Base-by-base conservation (phyloP, 1,140 invertebrate genomes). In the Dryas iulia region DNA sequence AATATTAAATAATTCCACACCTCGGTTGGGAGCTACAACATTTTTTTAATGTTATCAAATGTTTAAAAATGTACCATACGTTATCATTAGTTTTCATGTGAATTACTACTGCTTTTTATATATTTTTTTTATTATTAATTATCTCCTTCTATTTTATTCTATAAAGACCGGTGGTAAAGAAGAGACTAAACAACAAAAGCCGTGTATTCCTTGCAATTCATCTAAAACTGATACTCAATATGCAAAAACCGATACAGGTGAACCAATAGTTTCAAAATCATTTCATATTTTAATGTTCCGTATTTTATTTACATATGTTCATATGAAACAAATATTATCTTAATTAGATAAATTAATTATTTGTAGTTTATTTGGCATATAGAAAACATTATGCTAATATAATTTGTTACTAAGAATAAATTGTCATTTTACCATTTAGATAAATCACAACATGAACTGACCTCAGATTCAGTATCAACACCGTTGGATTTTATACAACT, bases 121-220 rank as follows among this genome's bases (percentile, higher is more conserved):
- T 33, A 53, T 25, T 63, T 26, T 24, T 28, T 3, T 33, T 47
- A 57, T 58, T 10, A 54, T 67, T 65, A 64, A 62, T 35, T 75
- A 3, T 28, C 2, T 3, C 2, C 2, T 28, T 18, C 6, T 7
- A 2, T 21, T 10, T 47, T 47, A 8, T 18, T 47, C 21, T 47
- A 47, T 2, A 7, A 21, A 47, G 39, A 18, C 21, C 14, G 2
- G 21, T 21, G 76, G 77, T 39, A 58, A 72, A n/a, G 39, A 23
- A 10, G 59, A 59, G 5, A 21, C 18, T 47, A 52, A 24, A 25
- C 11, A 66, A 23, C 61, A 28, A 47, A 77, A 74, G 52, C 81
- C 79, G 21, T 83, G 81, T 52, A 2, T 71, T 10, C 73, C 77
- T 12, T 83, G 81, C 63, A 83, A 81, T 59, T 33, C 60, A 21